A percentile compares a stretch with the other conserved stretches of the same genome.
These are phyloP conservation scores for Cabera pusaria DNA, from an alignment of 2,888 invertebrate genomes.

Conservation along the genomic window DNA sequence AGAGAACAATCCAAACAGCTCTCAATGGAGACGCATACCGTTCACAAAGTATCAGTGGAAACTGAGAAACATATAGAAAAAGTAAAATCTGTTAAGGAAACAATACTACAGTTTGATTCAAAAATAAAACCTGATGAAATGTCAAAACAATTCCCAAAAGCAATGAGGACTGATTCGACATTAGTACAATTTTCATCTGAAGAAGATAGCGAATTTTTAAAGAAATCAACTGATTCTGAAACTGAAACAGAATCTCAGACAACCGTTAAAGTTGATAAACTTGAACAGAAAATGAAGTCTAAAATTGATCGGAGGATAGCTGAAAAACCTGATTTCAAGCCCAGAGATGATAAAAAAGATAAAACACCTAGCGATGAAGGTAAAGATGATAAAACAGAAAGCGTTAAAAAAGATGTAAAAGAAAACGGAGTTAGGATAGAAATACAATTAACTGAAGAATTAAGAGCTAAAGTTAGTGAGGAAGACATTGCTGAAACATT, in stretches of 20 bases:
- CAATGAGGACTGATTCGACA: conserved; percentile 77
- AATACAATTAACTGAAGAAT: conserved; percentile 59
- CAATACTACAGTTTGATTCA: conserved; percentile 73
- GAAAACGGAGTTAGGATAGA: conserved; percentile 55
- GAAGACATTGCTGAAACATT: conserved; percentile 62
- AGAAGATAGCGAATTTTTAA: conserved; percentile 78
- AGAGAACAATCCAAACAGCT: conserved; percentile 77
- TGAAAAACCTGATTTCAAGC: conserved; percentile 43
- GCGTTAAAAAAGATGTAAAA: conserved; percentile 38
- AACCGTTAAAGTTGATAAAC: conserved; percentile 68
- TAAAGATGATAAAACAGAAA: conserved; percentile 47
- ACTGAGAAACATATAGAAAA: conserved; percentile 56
- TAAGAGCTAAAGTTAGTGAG: conserved; percentile 59
- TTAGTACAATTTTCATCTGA: conserved; percentile 79
- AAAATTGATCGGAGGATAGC: conserved; percentile 47
- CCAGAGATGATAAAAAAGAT: conserved; percentile 47
- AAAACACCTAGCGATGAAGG: conserved; percentile 48
- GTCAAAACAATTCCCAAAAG: conserved; percentile 60
- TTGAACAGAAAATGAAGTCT: conserved; percentile 51
- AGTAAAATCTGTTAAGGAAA: conserved; percentile 74
- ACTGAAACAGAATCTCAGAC: conserved; percentile 81
- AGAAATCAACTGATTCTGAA: conserved; percentile 80
- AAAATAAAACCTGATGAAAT: conserved; percentile 68
- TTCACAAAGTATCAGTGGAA: conserved; percentile 55
- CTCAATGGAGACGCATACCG: conserved; percentile 53